These are phyloP conservation scores for Pongo abelii DNA, from an alignment of 2,113 vertebrate genomes.

Conservation along the genomic window DNA sequence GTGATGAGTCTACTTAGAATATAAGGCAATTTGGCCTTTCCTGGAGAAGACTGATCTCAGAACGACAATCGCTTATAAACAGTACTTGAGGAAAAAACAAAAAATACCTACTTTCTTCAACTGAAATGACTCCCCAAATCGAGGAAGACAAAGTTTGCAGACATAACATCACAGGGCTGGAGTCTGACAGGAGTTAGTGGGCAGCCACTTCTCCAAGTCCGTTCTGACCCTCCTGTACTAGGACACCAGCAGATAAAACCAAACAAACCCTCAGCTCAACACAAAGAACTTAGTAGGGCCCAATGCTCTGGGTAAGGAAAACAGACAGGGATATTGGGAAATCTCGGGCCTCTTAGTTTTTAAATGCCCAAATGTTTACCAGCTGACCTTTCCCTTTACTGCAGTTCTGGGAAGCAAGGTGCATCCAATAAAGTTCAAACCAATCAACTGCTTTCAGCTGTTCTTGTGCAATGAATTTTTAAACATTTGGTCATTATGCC, in stretches of 20 bases:
- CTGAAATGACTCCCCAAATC: not conserved
- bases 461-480: slow-evolving; percentile 89
- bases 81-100: not conserved
- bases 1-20: not conserved
- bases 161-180: not conserved
- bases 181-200: not conserved
- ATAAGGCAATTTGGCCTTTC: not conserved
- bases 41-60: not conserved
- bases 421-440: slow-evolving; percentile 88
- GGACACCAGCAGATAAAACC: not conserved
- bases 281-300: not conserved
- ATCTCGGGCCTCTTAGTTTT: slow-evolving; percentile 82
- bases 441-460: slow-evolving; percentile 90
- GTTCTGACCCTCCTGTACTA: not conserved
- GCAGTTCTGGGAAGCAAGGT: slow-evolving; percentile 87
- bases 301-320: slow-evolving; percentile 72
- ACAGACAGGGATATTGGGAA: slow-evolving; percentile 76
- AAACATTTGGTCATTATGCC: slow-evolving; percentile 89
- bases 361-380: slow-evolving; percentile 89
- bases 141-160: not conserved
- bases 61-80: not conserved
- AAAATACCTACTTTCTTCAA: not conserved
- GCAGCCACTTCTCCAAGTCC: not conserved
- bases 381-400: slow-evolving; percentile 88
- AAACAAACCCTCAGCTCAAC: not conserved